A percentile compares a stretch with the other conserved stretches of the same genome.
Evolutionary conservation across 2,888 invertebrate species (phyloP).

Genomic region (Gymnosoma rotundatum): DNA sequence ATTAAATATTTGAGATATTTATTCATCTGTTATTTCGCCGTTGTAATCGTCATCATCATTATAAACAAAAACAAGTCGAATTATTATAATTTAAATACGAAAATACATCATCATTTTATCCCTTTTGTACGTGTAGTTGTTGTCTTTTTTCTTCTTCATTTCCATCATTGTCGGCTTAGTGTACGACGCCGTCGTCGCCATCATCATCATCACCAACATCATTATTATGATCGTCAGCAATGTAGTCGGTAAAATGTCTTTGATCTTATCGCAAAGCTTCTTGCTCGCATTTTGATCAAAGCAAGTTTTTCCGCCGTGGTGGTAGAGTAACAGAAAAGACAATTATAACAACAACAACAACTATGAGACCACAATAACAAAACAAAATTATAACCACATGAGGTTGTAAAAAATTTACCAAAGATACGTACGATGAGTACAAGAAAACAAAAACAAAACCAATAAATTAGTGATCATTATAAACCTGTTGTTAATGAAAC

Average conservation of each 20-base stretch:
- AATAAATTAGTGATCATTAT: slow-evolving; percentile 55
- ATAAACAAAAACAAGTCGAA: slow-evolving; percentile 17
- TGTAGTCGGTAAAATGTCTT: slow-evolving; percentile 80
- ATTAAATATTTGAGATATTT: background rate
- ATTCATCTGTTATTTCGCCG: background rate
- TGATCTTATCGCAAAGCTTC: slow-evolving; percentile 82
- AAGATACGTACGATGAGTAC: slow-evolving; percentile 13
- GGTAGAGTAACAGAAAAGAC: slow-evolving; percentile 73
- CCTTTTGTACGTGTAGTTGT: slow-evolving; percentile 25
- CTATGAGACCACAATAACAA: slow-evolving; percentile 51
- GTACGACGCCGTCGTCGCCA: background rate
- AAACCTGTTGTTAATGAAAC: slow-evolving; percentile 19
- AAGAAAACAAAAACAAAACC: slow-evolving; percentile 34
- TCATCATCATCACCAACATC: slow-evolving; percentile 28
- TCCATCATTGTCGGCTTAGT: slow-evolving; percentile 1
- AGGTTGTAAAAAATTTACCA: slow-evolving; percentile 64
- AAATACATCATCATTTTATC: slow-evolving; percentile 24
- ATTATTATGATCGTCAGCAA: slow-evolving; percentile 55
- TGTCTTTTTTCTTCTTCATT: slow-evolving; percentile 52
- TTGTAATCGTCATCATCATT: background rate
- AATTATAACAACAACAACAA: slow-evolving; percentile 71
- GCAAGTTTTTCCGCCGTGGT: slow-evolving; percentile 82
- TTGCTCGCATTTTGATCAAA: slow-evolving; percentile 83
- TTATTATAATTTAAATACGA: slow-evolving; percentile 23
- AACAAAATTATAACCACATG: slow-evolving; percentile 50